Conservation (phyloP, 2,797 vertebrate genomes). For the Spondyliosoma cantharus region DNA sequence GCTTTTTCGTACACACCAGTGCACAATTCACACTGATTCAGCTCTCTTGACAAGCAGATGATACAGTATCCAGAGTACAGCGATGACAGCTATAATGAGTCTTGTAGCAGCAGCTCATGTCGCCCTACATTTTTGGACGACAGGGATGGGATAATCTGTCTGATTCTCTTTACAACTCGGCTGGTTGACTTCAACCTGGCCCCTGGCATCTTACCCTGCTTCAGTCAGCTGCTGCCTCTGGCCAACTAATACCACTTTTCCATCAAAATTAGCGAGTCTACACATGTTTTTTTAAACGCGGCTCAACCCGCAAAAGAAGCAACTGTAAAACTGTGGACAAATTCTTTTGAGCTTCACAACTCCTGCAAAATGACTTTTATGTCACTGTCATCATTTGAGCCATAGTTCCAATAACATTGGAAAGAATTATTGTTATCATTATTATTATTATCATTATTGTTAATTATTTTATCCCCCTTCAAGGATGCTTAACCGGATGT, state of each 20-base stretch:
- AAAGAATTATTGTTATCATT: no score
- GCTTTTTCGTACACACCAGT: background rate
- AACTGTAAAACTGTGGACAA: no score
- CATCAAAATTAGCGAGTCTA: no score
- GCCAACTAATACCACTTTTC: background rate
- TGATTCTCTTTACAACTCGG: constrained; percentile 8
- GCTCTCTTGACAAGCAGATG: constrained; percentile 19
- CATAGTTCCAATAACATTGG: no score
- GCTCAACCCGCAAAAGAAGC: no score
- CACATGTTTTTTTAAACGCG: no score
- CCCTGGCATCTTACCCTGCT: constrained; percentile 25
- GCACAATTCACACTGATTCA: background rate
- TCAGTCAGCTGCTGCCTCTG: constrained; percentile 25
- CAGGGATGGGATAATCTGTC: constrained; percentile 27
- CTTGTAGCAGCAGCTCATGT: background rate
- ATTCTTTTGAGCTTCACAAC: no score
- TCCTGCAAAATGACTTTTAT: no score
- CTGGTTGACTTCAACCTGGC: constrained; percentile 26
- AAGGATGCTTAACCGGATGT: no score
- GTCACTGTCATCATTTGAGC: no score
- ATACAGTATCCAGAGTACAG: constrained; percentile 20
- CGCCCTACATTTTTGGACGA: background rate
- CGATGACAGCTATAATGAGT: background rate
- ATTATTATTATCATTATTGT: no score
- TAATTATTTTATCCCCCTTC: no score